phyloP scores from a whole-genome alignment of 2,113 vertebrate genomes.

The Scopus umbretta region DNA sequence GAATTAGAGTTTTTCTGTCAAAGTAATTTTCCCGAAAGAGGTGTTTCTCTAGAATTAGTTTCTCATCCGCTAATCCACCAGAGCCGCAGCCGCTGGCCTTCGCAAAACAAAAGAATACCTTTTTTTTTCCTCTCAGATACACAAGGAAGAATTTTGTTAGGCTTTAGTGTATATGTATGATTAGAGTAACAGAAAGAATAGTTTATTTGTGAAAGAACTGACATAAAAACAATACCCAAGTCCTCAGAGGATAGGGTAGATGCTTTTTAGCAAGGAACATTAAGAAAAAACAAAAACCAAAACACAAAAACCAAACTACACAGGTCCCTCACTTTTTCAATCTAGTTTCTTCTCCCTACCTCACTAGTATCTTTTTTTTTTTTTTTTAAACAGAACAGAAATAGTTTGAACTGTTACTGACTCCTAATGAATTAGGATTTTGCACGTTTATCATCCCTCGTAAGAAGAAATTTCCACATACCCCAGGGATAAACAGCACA shows the following conservation, averaged over 20 bases:
- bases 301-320: not conserved
- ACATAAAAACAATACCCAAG: not conserved
- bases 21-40: slow-evolving; percentile 31
- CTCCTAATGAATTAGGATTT: not conserved
- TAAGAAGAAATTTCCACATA: not conserved
- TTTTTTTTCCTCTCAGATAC: not conserved
- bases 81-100: fast-evolving
- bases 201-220: not conserved
- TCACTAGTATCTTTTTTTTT: not conserved
- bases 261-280: not conserved
- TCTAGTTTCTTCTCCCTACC: not conserved
- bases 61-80: slow-evolving; percentile 1
- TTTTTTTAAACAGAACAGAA: not conserved
- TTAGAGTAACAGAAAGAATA: slow-evolving; percentile 32
- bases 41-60: not conserved
- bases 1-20: slow-evolving; percentile 11
- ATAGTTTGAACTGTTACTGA: not conserved
- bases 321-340: not conserved
- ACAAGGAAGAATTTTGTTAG: not conserved
- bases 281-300: not conserved
- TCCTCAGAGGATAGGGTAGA: not conserved
- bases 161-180: not conserved
- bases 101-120: not conserved
- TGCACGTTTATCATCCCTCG: not conserved
- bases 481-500: not conserved